Base-by-base conservation (phyloP, 2,113 vertebrate genomes). In the Gallinago paraguaiae region DNA sequence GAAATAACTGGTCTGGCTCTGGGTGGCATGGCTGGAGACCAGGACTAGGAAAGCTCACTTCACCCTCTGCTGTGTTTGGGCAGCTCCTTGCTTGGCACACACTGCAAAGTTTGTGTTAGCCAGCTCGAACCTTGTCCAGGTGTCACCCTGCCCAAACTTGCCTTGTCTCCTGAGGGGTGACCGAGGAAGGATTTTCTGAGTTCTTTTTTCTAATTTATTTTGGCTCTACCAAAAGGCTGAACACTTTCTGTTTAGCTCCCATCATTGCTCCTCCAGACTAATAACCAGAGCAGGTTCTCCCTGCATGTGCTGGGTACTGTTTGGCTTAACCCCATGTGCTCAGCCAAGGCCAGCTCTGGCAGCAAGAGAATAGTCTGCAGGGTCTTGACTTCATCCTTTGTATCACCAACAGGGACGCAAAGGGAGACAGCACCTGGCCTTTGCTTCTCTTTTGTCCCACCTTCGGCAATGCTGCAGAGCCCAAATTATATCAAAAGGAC, bases 81-180 rank as follows among this genome's bases (percentile, higher is more conserved):
- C 64, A 82, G 48, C 46, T 72, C 33, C 61, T 88, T 3, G 1
- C 17, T 39, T 20, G 17, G 35, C 48, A 41, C 71, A n/a, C 0
- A 0, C 12, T 0, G 0, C 6, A 3, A 70, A 23, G 35, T 45
- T 41, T 50, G 56, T 14, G 17, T 60, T 50, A 22, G 31, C 46
- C 23, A 31, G 23, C 61, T 93, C 5, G 4, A 48, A 35, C 35
- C 27, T 9, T 2, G 1, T 53, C 8, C 9, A 16, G n/a, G 20
- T 65, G 9, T 54, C 45, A 71, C 16, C 13, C 51, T 82, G 37
- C 28, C 64, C 60, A 83, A 33, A 22, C 6, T 15, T 20, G 20
- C 30, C 48, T 35, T 53, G 15, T 39, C 78, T 85, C 79, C 10
- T 0, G 0, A 46, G 25, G 35, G 7, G 8, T 35, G 17, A 45